These are phyloP conservation scores for Hyposoter didymator DNA, from an alignment of 2,888 invertebrate species.

Conservation along the genomic window DNA sequence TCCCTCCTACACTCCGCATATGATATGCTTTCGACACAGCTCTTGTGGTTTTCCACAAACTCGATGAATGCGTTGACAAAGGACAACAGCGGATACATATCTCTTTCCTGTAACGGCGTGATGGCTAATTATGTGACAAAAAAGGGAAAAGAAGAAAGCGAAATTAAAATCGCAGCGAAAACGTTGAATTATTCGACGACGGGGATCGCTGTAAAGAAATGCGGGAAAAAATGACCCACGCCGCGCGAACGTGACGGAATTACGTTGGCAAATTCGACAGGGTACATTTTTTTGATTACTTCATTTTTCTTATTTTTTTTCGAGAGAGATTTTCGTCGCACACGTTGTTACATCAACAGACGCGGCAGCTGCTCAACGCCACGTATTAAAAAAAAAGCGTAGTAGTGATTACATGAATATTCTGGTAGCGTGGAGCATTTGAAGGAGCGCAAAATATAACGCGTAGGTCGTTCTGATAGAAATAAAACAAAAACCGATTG, in stretches of 20 bases:
- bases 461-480: not conserved
- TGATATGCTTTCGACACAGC: not conserved
- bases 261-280: not conserved
- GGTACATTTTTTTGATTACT: not conserved
- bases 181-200: not conserved
- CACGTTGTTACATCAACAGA: conserved; percentile 28
- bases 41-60: conserved; percentile 24
- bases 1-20: not conserved
- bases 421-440: conserved; percentile 50
- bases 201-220: not conserved
- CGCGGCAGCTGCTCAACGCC: no score
- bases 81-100: conserved; percentile 31
- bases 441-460: conserved; percentile 25
- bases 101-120: conserved; percentile 44
- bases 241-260: not conserved
- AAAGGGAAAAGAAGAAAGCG: not conserved
- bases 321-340: not conserved
- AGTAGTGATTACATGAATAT: conserved; percentile 64
- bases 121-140: conserved; percentile 30
- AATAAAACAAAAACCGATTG: not conserved
- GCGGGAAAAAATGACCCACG: not conserved
- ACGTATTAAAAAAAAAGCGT: no score
- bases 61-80: conserved; percentile 8
- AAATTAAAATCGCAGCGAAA: not conserved
- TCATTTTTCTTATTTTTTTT: not conserved